Percentiles rank a stretch among this genome's conserved stretches.
Conservation (phyloP, 2,888 invertebrate species). For the Ommatoiulus sabulosus region DNA sequence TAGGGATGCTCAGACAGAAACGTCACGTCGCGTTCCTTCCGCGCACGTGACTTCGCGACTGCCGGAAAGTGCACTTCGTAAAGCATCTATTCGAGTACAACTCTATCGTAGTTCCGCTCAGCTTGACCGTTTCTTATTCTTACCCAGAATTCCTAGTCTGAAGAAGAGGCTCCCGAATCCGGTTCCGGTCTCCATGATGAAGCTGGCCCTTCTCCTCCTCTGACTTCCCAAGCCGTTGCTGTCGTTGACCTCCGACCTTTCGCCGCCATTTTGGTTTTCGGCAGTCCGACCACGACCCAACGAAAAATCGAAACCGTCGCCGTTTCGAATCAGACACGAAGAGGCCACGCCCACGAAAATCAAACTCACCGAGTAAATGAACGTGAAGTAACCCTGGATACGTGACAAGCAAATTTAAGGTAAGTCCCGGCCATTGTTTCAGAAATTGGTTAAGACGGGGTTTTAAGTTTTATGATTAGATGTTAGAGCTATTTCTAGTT, state of each 20-base stretch:
- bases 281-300: conserved; percentile 35
- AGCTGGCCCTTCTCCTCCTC: conserved; percentile 55
- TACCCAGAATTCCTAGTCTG: conserved; percentile 92
- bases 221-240: conserved; percentile 28
- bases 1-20: no score
- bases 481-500: no score
- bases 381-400: conserved; percentile 86
- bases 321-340: conserved; percentile 55
- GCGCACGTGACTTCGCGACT: no score
- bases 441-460: no score
- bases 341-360: conserved; percentile 76
- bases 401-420: neutral
- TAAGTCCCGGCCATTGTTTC: no score
- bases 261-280: neutral
- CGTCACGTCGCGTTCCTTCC: no score
- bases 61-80: no score
- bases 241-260: conserved; percentile 35
- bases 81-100: no score
- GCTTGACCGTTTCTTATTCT: conserved; percentile 65
- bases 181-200: conserved; percentile 58
- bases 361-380: conserved; percentile 92
- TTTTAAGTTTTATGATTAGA: no score
- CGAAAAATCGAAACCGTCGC: conserved; percentile 52
- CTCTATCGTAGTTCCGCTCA: no score
- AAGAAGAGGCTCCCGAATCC: conserved; percentile 81